phyloP scores from a whole-genome alignment of 2,113 vertebrate species.

The Calonectris borealis region DNA sequence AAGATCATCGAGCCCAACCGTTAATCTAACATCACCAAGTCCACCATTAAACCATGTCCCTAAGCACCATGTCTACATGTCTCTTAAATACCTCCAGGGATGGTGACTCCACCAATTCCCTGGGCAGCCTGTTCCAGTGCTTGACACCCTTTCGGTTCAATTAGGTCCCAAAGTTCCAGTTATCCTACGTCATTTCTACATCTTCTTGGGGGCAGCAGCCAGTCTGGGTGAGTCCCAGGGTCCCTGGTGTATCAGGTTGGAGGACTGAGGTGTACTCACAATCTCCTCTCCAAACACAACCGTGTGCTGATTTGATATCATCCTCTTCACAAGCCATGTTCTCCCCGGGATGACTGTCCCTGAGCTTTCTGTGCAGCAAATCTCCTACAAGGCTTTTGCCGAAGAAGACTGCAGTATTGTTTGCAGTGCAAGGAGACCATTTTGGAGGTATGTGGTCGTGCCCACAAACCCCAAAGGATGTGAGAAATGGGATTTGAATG shows the following conservation, averaged over 20 bases:
- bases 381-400: not conserved
- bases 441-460: not conserved
- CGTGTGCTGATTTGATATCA: not conserved
- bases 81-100: not conserved
- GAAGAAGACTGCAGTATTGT: not conserved
- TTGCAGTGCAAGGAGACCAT: not conserved
- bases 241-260: not conserved
- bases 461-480: not conserved
- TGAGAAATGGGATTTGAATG: not conserved
- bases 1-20: too few relatives aligned
- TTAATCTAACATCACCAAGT: too few relatives aligned
- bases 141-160: not conserved
- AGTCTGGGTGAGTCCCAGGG: not conserved
- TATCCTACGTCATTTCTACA: not conserved
- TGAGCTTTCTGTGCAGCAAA: not conserved
- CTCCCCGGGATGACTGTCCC: not conserved
- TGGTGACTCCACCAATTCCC: not conserved
- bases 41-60: not conserved
- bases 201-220: not conserved
- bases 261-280: not conserved
- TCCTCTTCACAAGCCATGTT: not conserved
- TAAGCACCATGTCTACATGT: rapidly evolving
- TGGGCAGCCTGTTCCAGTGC: not conserved
- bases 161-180: not conserved
- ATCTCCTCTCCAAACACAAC: not conserved